phyloP scores from a whole-genome alignment of 1,140 invertebrate species.

The Bombus fervidus region DNA sequence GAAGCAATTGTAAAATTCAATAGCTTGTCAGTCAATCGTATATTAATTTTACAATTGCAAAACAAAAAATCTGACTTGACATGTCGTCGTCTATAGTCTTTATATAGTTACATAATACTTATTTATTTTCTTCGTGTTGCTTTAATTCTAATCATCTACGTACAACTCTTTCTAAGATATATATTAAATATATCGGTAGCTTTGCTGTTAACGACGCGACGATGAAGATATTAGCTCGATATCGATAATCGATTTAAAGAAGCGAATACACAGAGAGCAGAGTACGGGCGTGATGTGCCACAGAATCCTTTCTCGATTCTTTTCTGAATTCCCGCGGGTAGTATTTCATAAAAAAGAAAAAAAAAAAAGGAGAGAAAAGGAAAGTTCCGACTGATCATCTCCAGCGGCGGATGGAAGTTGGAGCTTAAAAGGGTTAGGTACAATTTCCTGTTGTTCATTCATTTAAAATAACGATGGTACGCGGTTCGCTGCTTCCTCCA shows the following conservation, averaged over 20 bases:
- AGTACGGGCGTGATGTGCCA: background rate
- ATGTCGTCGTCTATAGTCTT: no score
- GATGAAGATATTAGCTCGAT: background rate
- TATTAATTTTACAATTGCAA: no score
- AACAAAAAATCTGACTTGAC: no score
- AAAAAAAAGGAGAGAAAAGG: constrained; percentile 24
- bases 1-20: no score
- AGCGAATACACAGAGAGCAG: background rate
- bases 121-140: background rate
- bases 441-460: constrained; percentile 78
- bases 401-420: constrained; percentile 53
- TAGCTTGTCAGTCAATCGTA: no score
- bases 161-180: background rate
- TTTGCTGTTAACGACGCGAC: background rate
- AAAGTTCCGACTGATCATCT: constrained; percentile 57
- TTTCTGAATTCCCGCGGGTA: constrained; percentile 31
- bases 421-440: constrained; percentile 71
- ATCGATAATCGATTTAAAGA: constrained; percentile 4
- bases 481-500: constrained; percentile 53
- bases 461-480: constrained; percentile 75
- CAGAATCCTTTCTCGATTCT: background rate
- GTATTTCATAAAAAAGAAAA: constrained; percentile 21
- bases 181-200: background rate
- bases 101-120: no score
- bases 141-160: background rate